These are phyloP conservation scores for Acridotheres tristis DNA, from an alignment of 2,797 vertebrate genomes.

Conservation along the genomic window DNA sequence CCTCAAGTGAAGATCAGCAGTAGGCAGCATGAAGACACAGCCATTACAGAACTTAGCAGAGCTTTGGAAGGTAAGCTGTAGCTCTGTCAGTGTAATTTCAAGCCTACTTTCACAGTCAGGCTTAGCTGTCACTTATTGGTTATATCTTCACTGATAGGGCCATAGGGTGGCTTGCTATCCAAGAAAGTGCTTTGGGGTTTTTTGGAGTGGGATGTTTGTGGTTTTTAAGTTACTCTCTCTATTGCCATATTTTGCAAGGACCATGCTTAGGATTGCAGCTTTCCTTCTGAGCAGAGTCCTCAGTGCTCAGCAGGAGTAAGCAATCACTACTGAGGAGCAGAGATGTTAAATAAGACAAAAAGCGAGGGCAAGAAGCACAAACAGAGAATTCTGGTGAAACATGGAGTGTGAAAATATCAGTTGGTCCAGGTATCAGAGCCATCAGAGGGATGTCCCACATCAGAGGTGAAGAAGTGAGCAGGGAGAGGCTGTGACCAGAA, in stretches of 20 bases:
- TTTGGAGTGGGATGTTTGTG: rapidly evolving
- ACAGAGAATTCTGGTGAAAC: background rate
- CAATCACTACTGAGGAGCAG: background rate
- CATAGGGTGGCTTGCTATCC: background rate
- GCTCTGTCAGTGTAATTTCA: background rate
- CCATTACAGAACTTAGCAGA: background rate
- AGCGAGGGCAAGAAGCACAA: background rate
- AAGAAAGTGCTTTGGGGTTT: background rate
- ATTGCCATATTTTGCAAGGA: background rate
- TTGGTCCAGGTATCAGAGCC: background rate
- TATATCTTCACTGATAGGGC: background rate
- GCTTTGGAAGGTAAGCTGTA: background rate
- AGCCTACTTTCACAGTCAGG: background rate
- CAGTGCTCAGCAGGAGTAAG: background rate
- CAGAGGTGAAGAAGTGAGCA: background rate
- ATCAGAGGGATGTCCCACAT: background rate
- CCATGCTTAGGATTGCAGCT: background rate
- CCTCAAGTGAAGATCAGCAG: background rate
- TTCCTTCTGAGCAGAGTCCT: background rate
- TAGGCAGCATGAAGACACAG: background rate
- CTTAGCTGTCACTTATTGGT: background rate
- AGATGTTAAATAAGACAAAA: background rate
- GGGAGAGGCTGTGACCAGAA: background rate
- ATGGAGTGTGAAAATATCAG: background rate
- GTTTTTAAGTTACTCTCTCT: background rate